These are phyloP conservation scores for Hirtodrosophila duncani DNA, from an alignment of 2,888 invertebrate species.

Conservation along the genomic window DNA sequence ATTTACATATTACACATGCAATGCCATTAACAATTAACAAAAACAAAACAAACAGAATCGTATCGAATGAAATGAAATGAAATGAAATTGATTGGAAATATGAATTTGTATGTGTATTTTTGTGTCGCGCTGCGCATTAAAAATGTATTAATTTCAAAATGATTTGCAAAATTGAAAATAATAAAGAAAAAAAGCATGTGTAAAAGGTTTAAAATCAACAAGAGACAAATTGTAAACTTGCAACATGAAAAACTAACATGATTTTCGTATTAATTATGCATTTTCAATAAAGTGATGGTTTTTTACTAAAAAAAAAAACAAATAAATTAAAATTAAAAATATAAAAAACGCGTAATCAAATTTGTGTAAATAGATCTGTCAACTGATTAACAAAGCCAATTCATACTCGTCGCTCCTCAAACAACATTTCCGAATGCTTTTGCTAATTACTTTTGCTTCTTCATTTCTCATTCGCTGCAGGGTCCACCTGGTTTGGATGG, in stretches of 20 bases:
- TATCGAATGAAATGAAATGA: no score
- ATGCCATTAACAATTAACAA: conserved; percentile 32
- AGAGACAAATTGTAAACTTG: conserved; percentile 45
- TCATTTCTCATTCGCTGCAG: conserved; percentile 78
- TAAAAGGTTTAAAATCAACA: conserved; percentile 6
- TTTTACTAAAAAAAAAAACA: conserved; percentile 60
- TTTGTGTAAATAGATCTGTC: no score
- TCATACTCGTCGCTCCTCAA: not conserved
- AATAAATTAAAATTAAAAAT: no score
- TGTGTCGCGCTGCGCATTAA: conserved; percentile 34
- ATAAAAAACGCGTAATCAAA: conserved; percentile 3
- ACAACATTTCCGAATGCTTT: conserved; percentile 11
- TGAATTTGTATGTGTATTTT: conserved; percentile 21
- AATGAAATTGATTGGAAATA: conserved; percentile 1
- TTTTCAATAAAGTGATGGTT: conserved; percentile 72
- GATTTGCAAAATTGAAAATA: conserved; percentile 13
- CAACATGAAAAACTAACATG: conserved; percentile 57
- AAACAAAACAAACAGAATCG: no score
- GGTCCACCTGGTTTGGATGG: conserved; percentile 96
- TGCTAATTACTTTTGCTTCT: conserved; percentile 39
- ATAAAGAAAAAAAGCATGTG: conserved; percentile 20
- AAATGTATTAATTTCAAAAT: conserved; percentile 20
- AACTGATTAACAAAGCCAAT: no score
- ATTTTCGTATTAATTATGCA: conserved; percentile 69
- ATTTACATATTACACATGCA: conserved; percentile 29